These are phyloP conservation scores for Cynopterus sphinx DNA, from an alignment of 2,797 vertebrate species.

Conservation along the genomic window DNA sequence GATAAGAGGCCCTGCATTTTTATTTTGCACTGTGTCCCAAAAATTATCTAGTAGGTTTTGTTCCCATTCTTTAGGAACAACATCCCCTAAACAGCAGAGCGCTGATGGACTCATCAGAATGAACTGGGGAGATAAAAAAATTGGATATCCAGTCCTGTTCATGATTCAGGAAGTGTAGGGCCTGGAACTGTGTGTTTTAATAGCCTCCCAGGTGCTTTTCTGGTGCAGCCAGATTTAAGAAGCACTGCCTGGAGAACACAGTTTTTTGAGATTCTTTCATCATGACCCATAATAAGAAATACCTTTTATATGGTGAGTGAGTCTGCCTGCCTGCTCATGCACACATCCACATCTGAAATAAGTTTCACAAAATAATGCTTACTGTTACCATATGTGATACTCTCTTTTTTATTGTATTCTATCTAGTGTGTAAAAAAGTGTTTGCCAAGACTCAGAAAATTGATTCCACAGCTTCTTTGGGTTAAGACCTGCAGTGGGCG, in stretches of 20 bases:
- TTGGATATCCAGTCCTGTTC: neutral
- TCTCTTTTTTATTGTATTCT: neutral
- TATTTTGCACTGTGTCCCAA: neutral
- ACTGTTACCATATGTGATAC: conserved; percentile 5
- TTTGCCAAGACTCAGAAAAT: conserved; percentile 5
- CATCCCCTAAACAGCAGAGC: neutral
- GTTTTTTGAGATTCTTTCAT: conserved; percentile 7
- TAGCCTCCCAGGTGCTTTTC: neutral
- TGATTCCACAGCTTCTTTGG: neutral
- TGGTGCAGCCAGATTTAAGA: neutral
- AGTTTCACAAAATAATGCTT: neutral
- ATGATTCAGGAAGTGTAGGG: too few relatives aligned
- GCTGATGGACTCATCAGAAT: neutral
- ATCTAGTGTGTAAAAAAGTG: neutral
- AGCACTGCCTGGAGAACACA: neutral
- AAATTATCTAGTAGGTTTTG: neutral
- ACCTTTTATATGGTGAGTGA: neutral
- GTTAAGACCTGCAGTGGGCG: neutral
- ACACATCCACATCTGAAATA: neutral
- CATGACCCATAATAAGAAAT: neutral
- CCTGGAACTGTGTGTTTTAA: neutral
- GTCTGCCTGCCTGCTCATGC: neutral
- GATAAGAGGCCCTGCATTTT: neutral
- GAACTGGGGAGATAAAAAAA: neutral
- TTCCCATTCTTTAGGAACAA: neutral